These are phyloP conservation scores for Agriopis aurantiaria DNA, from an alignment of 2,888 invertebrate species.

Conservation along the genomic window DNA sequence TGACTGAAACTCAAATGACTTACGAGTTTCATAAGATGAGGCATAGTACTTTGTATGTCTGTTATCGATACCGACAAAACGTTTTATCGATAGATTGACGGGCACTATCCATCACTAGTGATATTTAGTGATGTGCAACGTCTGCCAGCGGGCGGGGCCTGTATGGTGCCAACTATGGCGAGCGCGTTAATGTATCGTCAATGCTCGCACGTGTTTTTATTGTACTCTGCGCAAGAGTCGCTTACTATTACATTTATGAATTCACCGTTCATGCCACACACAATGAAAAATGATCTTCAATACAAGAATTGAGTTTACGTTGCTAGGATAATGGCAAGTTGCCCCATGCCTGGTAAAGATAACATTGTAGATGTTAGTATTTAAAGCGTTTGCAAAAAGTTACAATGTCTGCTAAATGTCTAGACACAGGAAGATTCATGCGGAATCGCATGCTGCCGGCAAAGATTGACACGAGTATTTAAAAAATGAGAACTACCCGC, in stretches of 20 bases:
- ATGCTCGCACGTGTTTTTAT: constrained; percentile 73
- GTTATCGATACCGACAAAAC: constrained; percentile 45
- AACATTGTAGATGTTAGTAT: constrained; percentile 5
- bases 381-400: constrained; percentile 18
- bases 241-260: constrained; percentile 62
- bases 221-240: constrained; percentile 68
- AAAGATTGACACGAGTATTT: constrained; percentile 30
- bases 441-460: constrained; percentile 24
- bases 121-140: constrained; percentile 63
- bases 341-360: constrained; percentile 2
- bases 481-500: constrained; percentile 28
- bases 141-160: constrained; percentile 78
- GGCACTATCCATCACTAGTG: constrained; percentile 68
- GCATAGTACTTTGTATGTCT: constrained; percentile 10
- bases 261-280: constrained; percentile 66
- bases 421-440: constrained; percentile 32
- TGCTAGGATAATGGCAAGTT: constrained; percentile 6
- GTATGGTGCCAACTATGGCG: constrained; percentile 83
- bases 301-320: constrained; percentile 30
- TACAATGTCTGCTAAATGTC: constrained; percentile 27
- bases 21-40: constrained; percentile 16
- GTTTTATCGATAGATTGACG: constrained; percentile 63
- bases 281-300: constrained; percentile 48
- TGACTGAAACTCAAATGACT: constrained; percentile 4
- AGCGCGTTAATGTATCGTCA: constrained; percentile 82